phyloP scores from a whole-genome alignment of 2,797 vertebrate species.

The Melanotaenia boesemani region DNA sequence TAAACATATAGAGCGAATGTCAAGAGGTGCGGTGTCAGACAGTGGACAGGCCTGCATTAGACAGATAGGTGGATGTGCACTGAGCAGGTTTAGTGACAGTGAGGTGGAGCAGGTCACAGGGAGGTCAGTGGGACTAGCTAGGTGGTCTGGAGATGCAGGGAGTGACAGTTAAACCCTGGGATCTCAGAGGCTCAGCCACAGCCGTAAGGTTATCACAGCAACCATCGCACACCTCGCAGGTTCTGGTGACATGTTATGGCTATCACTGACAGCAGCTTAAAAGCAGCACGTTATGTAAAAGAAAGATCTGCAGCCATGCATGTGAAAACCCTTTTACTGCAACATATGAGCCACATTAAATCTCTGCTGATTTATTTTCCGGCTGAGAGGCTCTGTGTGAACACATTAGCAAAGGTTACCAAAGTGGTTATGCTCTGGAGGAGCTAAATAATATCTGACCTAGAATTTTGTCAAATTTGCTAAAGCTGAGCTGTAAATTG shows the following conservation, averaged over 20 bases:
- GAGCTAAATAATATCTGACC: constrained; percentile 58
- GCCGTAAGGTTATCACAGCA: constrained; percentile 65
- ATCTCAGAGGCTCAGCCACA: constrained; percentile 22
- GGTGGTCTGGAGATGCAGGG: constrained; percentile 74
- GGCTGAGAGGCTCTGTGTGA: constrained; percentile 37
- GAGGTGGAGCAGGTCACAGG: constrained; percentile 71
- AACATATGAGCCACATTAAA: constrained; percentile 75
- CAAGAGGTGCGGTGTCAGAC: not conserved
- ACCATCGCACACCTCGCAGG: constrained; percentile 63
- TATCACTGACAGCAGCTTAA: constrained; percentile 71
- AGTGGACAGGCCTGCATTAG: not conserved
- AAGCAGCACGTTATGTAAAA: constrained; percentile 68
- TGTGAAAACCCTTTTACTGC: constrained; percentile 59
- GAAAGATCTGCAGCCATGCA: constrained; percentile 64
- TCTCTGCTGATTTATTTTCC: constrained; percentile 61
- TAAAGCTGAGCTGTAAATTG: constrained; percentile 21
- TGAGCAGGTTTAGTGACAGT: constrained; percentile 62
- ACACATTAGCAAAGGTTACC: constrained; percentile 46
- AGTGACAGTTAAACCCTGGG: constrained; percentile 58
- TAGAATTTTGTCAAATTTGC: constrained; percentile 23
- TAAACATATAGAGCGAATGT: not conserved
- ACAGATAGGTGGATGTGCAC: constrained; percentile 45
- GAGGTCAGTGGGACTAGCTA: constrained; percentile 67
- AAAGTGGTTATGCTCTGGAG: constrained; percentile 48
- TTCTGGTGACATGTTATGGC: constrained; percentile 79